Evolutionary conservation across 2,113 vertebrate genomes (phyloP), one percentile per base, ranked within the genome.

Genomic region (Nesogale talazaci): DNA sequence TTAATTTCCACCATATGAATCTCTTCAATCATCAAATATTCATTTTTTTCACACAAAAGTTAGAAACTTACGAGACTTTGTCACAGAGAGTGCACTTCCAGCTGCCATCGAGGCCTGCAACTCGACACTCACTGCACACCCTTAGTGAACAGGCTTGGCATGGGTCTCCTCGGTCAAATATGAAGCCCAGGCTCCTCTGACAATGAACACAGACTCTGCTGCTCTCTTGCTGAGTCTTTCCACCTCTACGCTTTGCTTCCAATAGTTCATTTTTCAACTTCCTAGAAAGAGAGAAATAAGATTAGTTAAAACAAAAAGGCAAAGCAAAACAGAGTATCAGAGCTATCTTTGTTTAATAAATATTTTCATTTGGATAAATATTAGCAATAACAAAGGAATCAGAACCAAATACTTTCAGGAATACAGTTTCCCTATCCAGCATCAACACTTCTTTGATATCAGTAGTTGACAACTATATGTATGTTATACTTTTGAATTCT

Each of bases 261-360:
- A 99, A 93, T 74, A 99, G 98, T 94, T 99, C 99, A 40, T 99
- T 99, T 97, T 99, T 99, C 95, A 99, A 65, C 95, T 98, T 99
- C 97, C 99, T 99, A 91, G 4, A 34, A 94, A 70, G 12, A 95
- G 80, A 83, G 34, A 67, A 92, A 86, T 0, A 81, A 89, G 36
- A 52, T 78, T 31, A 86, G 65, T 88, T 63, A 27, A 59, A 63
- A 46, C 67, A 31, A 52, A 52, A 52, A 10, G 46, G 46, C 46
- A 52, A 52, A 52, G 46, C 22, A 34, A 40, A 38, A 20, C 2
- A 76, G 8, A 89, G 46, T 5, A 85, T 7, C 56, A 25, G 25
- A 70, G 2, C 10, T 83, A 34, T 46, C 20, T 85, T 67, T 31
- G 36, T 42, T 72, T 36, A 87, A 57, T 77, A 56, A 25, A 59